Conservation (phyloP, 1,140 invertebrate species). For the Cepaea nemoralis region DNA sequence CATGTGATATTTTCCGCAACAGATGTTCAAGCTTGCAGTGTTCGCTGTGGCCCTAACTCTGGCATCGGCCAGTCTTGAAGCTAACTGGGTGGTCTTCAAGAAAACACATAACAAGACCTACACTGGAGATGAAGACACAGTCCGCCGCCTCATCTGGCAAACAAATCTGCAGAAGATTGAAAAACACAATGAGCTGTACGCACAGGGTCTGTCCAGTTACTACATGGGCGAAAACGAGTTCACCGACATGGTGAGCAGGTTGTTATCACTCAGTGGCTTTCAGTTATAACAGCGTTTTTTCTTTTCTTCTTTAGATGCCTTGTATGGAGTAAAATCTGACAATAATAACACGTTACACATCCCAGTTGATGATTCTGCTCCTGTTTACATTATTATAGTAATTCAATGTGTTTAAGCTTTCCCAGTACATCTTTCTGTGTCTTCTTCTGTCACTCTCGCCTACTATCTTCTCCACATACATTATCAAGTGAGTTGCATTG, state of each 20-base stretch:
- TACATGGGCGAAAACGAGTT: constrained; percentile 66
- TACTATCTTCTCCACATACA: too few relatives aligned
- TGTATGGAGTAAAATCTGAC: too few relatives aligned
- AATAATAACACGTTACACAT: too few relatives aligned
- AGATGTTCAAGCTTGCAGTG: not conserved
- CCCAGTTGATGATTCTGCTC: too few relatives aligned
- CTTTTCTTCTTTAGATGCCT: too few relatives aligned
- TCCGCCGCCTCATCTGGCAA: constrained; percentile 50
- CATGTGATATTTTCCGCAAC: not conserved
- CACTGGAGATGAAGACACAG: not conserved
- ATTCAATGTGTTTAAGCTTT: too few relatives aligned
- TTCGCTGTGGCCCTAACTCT: not conserved
- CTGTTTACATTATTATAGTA: too few relatives aligned
- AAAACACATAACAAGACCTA: not conserved
- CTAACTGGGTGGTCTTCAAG: not conserved
- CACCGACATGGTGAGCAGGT: constrained; percentile 61
- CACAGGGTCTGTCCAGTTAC: constrained; percentile 50
- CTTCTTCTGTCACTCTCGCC: too few relatives aligned
- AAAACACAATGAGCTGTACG: constrained; percentile 44
- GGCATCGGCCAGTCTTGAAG: not conserved
- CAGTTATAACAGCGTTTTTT: too few relatives aligned
- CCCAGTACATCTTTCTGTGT: too few relatives aligned
- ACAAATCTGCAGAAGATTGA: constrained; percentile 60
- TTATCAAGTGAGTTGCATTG: too few relatives aligned
- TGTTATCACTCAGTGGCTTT: not conserved